Evolutionary conservation across 1,140 invertebrate species (phyloP).

Genomic region (Cotesia typhae): DNA sequence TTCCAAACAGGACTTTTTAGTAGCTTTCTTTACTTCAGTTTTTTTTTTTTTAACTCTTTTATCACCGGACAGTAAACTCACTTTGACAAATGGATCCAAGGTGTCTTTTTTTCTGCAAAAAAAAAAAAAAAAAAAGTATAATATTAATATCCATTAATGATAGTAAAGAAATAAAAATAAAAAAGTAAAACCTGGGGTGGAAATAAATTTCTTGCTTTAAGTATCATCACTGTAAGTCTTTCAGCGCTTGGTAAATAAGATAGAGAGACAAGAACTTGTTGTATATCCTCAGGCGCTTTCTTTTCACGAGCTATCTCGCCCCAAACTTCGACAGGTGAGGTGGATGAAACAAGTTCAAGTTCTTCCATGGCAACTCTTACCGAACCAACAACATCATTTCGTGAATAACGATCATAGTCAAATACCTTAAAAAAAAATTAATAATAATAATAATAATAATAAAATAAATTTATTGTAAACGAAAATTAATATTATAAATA

Average conservation of each 20-base stretch:
- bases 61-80: slow-evolving; percentile 86
- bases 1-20: slow-evolving; percentile 94
- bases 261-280: slow-evolving; percentile 82
- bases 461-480: neutral
- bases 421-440: slow-evolving; percentile 68
- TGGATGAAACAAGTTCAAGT: slow-evolving; percentile 73
- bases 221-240: slow-evolving; percentile 81
- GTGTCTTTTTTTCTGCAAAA: slow-evolving; percentile 53
- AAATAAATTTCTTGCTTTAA: slow-evolving; percentile 85
- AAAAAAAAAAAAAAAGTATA: too few species aligned
- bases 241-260: slow-evolving; percentile 89
- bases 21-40: slow-evolving; percentile 85
- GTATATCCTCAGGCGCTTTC: slow-evolving; percentile 80
- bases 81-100: slow-evolving; percentile 90
- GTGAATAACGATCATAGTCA: slow-evolving; percentile 77
- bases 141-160: neutral
- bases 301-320: slow-evolving; percentile 79
- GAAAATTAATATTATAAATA: neutral
- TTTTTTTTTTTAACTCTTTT: slow-evolving; percentile 92
- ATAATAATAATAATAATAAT: neutral
- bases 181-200: slow-evolving; percentile 65
- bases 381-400: slow-evolving; percentile 82
- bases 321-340: slow-evolving; percentile 77
- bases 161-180: neutral
- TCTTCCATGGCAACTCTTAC: slow-evolving; percentile 76